phyloP scores from a whole-genome alignment of 37 sponge, comb jelly and placozoan species.

The Diacarnus erythraeanus region DNA sequence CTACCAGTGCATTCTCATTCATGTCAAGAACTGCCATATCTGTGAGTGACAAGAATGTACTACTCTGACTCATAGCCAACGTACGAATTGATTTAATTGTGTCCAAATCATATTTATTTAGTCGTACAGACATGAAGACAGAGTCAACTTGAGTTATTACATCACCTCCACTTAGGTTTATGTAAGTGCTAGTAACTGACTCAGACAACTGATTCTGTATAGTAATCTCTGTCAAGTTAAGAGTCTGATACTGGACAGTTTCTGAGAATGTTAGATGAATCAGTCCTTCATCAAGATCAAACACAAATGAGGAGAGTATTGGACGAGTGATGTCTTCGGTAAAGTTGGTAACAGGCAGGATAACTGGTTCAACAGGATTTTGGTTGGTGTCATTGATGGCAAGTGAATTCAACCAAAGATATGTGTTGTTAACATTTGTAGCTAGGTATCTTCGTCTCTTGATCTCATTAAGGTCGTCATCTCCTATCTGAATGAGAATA shows the following conservation, averaged over 20 bases:
- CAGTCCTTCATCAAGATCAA: slow-evolving; percentile 73
- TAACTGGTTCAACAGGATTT: slow-evolving; percentile 47
- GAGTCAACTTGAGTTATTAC: slow-evolving; percentile 49
- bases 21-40: slow-evolving; percentile 54
- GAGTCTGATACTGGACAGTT: slow-evolving; percentile 63
- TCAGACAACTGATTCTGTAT: slow-evolving; percentile 35
- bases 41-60: slow-evolving; percentile 64
- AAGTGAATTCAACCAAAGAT: slow-evolving; percentile 29
- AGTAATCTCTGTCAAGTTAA: slow-evolving; percentile 61
- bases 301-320: slow-evolving; percentile 21
- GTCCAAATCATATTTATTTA: slow-evolving; percentile 68
- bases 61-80: slow-evolving; percentile 40
- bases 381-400: slow-evolving; percentile 70
- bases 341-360: slow-evolving; percentile 40
- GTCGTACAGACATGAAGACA: slow-evolving; percentile 32
- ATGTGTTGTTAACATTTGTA: slow-evolving; percentile 54
- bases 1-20: slow-evolving; percentile 63
- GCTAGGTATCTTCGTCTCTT: slow-evolving; percentile 69
- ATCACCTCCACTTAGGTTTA: slow-evolving; percentile 56
- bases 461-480: slow-evolving; percentile 81
- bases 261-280: slow-evolving; percentile 79
- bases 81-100: slow-evolving; percentile 61
- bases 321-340: slow-evolving; percentile 67
- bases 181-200: not conserved
- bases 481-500: slow-evolving; percentile 59